Evolutionary conservation across 1,140 invertebrate species (phyloP), one percentile per base, ranked within the genome.

Genomic region (Araneus ventricosus): DNA sequence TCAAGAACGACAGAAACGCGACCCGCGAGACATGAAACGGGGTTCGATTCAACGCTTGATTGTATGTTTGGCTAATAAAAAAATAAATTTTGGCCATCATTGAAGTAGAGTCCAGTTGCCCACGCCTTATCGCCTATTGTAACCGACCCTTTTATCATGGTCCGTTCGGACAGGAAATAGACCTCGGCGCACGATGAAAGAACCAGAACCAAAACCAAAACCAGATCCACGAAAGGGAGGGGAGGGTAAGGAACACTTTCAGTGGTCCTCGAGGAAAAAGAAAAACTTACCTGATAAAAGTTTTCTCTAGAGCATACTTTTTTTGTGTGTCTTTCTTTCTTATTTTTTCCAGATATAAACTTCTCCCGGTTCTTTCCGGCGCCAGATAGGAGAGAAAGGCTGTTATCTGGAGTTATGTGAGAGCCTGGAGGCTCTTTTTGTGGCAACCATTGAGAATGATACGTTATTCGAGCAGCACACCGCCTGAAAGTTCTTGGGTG

Each of bases 391-490:
- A 82, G 89, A 91, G n/a, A 84, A 91, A 84, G 59, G 52, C 59
- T 45, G 89, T 91, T 91, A 91, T 91, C 89, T 91, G 79, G 75
- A 39, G 37, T 14, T 34, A 39, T 22, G 30, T 30, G 20, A 34
- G 34, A 14, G 70, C 41, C 89, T 30, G 14, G 30, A n/a, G 52
- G 75, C 57, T 27, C 30, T 84, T 45, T 57, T 41, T 82, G 80
- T 91, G 89, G 89, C 89, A 91, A 91, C 89, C 89, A 91, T 91
- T 67, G 84, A 27, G 45, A 63, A 45, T 61, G 88, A 91, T 91
- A 79, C 61, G 86, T 37, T 88, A 63, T 88, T 88, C 61, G 45
- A 86, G 84, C n/a, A 84, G 80, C 80, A 27, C 80, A 24, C n/a
- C 10, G 52, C 84, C n/a, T 61, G 59, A 86, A 86, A 34, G 14